A percentile compares a stretch with the other conserved stretches of the same genome.
Conservation (phyloP, 2,113 vertebrate genomes). For the Oncorhynchus clarkii region DNA sequence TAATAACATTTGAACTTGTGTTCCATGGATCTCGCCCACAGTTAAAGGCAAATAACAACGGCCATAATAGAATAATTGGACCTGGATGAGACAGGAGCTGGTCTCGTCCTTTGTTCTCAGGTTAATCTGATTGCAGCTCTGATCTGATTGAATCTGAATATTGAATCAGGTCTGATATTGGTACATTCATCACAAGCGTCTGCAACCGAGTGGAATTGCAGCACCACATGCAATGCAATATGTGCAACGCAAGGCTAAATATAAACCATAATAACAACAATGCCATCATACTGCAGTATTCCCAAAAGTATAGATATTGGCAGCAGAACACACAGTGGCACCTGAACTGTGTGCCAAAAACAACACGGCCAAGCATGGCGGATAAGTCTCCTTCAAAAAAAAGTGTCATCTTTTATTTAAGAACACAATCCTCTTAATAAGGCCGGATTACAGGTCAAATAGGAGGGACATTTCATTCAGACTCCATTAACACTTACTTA, state of each 20-base stretch:
- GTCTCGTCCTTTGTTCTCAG: not conserved
- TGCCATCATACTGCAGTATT: not conserved
- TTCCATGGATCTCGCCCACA: not conserved
- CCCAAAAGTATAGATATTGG: not conserved
- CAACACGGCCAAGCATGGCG: not conserved
- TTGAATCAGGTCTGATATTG: not conserved
- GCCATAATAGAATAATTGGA: not conserved
- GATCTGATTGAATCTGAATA: constrained; percentile 5
- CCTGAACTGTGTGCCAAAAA: not conserved
- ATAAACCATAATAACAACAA: not conserved
- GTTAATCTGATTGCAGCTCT: constrained; percentile 2
- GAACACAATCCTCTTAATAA: constrained; percentile 6
- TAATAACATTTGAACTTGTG: not conserved
- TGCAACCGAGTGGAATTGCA: not conserved
- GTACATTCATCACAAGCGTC: not conserved
- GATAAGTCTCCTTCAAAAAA: not conserved
- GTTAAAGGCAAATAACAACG: not conserved
- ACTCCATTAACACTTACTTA: not conserved
- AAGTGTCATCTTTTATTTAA: not conserved
- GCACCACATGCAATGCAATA: not conserved
- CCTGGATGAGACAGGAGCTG: not conserved
- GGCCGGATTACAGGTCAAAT: not conserved
- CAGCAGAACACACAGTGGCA: not conserved
- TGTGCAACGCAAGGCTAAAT: not conserved
- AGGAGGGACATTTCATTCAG: not conserved